Conservation (phyloP, 2,113 vertebrate species). For the Sprattus sprattus region DNA sequence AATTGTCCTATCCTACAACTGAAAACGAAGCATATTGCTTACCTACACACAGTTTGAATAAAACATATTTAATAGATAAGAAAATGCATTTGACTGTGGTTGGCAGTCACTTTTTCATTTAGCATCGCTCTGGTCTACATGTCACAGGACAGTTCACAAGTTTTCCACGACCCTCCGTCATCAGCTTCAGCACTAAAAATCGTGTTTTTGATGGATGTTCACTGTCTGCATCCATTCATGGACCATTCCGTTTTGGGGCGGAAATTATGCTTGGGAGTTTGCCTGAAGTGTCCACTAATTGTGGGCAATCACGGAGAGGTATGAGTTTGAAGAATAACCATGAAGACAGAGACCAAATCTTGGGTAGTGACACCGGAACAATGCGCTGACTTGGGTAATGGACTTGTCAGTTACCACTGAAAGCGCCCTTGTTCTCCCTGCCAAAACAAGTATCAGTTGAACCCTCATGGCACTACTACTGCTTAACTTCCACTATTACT, state of each 20-base stretch:
- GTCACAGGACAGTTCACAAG: too few relatives aligned
- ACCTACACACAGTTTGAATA: neutral
- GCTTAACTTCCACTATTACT: neutral
- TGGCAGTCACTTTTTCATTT: neutral
- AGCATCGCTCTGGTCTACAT: too few relatives aligned
- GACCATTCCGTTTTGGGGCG: neutral
- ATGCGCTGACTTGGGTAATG: slow-evolving; percentile 45
- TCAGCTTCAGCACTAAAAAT: too few relatives aligned
- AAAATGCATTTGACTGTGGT: neutral
- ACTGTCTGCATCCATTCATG: neutral
- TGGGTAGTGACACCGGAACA: slow-evolving; percentile 33
- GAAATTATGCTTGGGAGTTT: neutral
- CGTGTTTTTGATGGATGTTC: too few relatives aligned
- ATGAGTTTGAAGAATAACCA: slow-evolving; percentile 31
- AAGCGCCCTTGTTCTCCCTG: neutral
- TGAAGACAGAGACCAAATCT: neutral
- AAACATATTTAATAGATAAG: neutral
- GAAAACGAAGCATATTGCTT: neutral
- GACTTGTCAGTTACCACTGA: slow-evolving; percentile 39
- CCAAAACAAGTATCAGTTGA: neutral
- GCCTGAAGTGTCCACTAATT: neutral
- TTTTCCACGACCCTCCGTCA: too few relatives aligned
- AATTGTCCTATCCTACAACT: neutral
- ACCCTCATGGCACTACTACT: neutral
- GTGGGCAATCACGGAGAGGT: neutral